phyloP scores from a whole-genome alignment of 2,113 vertebrate genomes.

The Taxidea taxus region DNA sequence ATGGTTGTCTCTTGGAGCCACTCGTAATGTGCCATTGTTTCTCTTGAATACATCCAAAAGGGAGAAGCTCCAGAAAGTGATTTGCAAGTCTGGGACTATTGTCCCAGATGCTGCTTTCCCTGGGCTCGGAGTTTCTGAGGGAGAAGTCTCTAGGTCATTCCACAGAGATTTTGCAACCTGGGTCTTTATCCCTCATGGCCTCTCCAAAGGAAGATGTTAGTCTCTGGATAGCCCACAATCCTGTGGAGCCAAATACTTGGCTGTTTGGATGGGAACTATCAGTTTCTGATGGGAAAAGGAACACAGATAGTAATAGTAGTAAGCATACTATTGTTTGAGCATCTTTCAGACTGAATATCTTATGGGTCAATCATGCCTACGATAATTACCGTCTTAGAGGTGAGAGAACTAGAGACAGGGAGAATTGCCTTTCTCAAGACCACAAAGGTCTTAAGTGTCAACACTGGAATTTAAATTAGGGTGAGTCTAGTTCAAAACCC shows the following conservation, averaged over 20 bases:
- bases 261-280: neutral
- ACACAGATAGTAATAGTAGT: neutral
- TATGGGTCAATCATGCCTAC: neutral
- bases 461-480: neutral
- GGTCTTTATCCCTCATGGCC: neutral
- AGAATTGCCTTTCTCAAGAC: neutral
- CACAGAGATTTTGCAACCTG: neutral
- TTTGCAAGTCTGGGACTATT: neutral
- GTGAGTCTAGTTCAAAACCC: neutral
- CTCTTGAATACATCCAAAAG: conserved; percentile 7
- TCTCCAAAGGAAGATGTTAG: neutral
- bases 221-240: neutral
- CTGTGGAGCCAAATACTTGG: neutral
- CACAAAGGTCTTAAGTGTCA: neutral
- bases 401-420: neutral
- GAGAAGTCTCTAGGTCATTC: neutral
- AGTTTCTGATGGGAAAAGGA: neutral
- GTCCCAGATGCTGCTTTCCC: neutral
- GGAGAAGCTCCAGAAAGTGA: neutral
- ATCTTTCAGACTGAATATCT: neutral
- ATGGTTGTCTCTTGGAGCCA: neutral
- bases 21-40: neutral
- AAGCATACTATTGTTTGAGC: neutral
- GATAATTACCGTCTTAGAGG: neutral
- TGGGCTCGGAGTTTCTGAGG: neutral